Conservation (phyloP, 2,797 vertebrate species). For the Chelidonichthys spinosus region DNA sequence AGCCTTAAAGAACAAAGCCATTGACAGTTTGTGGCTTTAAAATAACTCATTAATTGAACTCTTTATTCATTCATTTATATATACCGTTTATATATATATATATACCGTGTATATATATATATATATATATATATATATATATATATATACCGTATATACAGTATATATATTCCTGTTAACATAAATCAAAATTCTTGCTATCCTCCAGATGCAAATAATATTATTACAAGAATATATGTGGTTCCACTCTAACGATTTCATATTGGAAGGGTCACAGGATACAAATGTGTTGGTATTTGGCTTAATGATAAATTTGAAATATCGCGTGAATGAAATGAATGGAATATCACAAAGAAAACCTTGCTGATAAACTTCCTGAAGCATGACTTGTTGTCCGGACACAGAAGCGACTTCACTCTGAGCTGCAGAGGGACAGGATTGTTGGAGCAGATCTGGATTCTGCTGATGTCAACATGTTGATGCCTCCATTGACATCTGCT, state of each 20-base stretch:
- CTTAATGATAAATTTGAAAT: background rate
- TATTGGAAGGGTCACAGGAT: background rate
- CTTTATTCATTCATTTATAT: background rate
- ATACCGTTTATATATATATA: too few relatives aligned
- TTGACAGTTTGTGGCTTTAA: background rate
- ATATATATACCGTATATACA: too few relatives aligned
- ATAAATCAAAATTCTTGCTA: background rate
- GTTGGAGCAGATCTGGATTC: background rate
- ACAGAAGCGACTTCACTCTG: background rate
- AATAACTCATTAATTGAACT: background rate
- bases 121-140: too few relatives aligned
- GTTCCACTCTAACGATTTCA: background rate
- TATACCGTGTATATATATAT: too few relatives aligned
- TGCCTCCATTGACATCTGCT: background rate
- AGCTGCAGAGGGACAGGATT: too few relatives aligned
- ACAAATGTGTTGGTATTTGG: background rate
- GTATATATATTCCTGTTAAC: background rate
- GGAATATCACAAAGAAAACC: background rate
- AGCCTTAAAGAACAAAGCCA: background rate
- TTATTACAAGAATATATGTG: background rate
- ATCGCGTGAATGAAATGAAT: background rate
- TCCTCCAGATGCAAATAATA: background rate
- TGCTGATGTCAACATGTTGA: background rate
- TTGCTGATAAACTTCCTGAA: background rate
- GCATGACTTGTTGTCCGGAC: background rate